Percentiles rank a stretch among this genome's conserved stretches.
Conservation (phyloP, 2,888 invertebrate genomes). For the Melanargia galathea region DNA sequence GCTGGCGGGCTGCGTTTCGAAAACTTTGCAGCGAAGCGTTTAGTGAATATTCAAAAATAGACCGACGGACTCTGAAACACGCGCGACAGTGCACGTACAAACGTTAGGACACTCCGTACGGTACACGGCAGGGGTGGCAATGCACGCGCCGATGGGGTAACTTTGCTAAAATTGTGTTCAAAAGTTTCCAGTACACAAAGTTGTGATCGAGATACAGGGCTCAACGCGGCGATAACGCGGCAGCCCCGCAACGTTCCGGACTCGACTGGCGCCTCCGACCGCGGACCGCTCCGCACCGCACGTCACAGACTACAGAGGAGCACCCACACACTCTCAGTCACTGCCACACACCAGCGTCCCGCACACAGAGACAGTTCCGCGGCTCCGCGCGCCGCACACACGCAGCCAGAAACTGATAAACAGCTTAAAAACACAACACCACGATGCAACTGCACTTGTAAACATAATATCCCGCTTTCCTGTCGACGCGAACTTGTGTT, state of each 20-base stretch:
- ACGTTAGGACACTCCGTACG: constrained; percentile 56
- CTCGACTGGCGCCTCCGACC: constrained; percentile 65
- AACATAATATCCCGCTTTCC: constrained; percentile 49
- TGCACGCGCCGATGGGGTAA: constrained; percentile 55
- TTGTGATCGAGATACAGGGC: constrained; percentile 73
- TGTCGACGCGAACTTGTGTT: constrained; percentile 32
- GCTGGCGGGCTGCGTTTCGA: constrained; percentile 76
- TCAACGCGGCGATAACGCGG: constrained; percentile 66
- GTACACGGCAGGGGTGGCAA: constrained; percentile 52
- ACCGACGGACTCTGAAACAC: constrained; percentile 67
- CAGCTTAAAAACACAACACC: constrained; percentile 73
- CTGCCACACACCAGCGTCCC: constrained; percentile 48
- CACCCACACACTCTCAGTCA: constrained; percentile 60
- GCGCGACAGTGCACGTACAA: constrained; percentile 58
- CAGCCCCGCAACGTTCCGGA: constrained; percentile 72
- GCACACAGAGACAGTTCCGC: constrained; percentile 40
- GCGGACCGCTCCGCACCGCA: constrained; percentile 59
- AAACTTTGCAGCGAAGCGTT: constrained; percentile 78
- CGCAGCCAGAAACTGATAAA: constrained; percentile 68
- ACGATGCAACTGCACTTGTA: constrained; percentile 70
- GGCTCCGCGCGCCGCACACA: constrained; percentile 49
- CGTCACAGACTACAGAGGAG: constrained; percentile 56
- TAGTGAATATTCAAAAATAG: constrained; percentile 82
- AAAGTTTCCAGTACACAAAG: constrained; percentile 82
- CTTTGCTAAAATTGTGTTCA: constrained; percentile 65